These are phyloP conservation scores for Syncerus caffer DNA, from an alignment of 2,797 vertebrate genomes.

Conservation along the genomic window DNA sequence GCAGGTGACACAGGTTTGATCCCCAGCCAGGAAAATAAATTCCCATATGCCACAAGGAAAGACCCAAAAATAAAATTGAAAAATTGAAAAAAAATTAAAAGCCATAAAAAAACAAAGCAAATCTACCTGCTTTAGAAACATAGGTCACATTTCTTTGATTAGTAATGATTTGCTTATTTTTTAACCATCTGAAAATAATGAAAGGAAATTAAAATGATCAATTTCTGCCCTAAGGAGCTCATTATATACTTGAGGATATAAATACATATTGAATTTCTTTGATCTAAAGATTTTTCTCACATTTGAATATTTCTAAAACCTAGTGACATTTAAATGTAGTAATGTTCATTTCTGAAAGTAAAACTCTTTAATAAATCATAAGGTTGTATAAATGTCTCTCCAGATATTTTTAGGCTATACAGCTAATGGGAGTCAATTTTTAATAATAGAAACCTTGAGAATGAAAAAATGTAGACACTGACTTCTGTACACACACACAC, in stretches of 20 bases:
- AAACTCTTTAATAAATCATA: neutral
- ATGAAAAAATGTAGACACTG: neutral
- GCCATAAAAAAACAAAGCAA: neutral
- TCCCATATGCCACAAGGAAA: neutral
- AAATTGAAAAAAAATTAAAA: neutral
- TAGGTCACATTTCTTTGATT: fast-evolving
- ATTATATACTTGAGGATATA: neutral
- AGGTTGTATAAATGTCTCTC: neutral
- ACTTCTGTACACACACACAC: neutral
- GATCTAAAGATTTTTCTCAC: neutral
- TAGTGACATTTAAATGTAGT: neutral
- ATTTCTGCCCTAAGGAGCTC: neutral
- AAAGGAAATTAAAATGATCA: constrained; percentile 19
- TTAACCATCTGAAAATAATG: neutral
- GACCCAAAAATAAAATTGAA: neutral
- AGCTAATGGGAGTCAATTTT: neutral
- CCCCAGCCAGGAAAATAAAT: neutral
- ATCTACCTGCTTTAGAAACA: neutral
- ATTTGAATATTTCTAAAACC: neutral
- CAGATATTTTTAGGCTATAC: neutral
- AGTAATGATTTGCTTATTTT: neutral
- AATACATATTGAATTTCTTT: neutral
- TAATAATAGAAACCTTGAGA: neutral
- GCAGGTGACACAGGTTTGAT: neutral
- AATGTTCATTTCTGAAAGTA: neutral